A percentile compares a stretch with the other conserved stretches of the same genome.
Conservation (phyloP, 2,888 invertebrate species). For the Syrphus vitripennis region DNA sequence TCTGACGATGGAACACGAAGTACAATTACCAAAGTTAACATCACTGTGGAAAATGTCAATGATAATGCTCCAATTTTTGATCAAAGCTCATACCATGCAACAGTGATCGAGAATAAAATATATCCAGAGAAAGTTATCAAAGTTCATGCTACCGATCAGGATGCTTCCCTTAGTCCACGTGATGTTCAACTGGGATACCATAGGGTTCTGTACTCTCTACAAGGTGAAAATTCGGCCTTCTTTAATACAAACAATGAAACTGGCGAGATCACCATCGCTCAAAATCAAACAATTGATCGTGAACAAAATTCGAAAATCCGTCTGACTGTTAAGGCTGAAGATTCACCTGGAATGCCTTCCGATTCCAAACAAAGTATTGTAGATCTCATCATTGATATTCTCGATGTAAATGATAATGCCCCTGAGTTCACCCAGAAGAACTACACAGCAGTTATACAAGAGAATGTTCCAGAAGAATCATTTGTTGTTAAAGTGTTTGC, state of each 20-base stretch:
- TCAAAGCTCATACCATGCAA: constrained; percentile 86
- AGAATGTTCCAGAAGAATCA: constrained; percentile 86
- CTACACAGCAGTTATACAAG: constrained; percentile 88
- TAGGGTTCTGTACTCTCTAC: constrained; percentile 86
- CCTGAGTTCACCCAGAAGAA: constrained; percentile 85
- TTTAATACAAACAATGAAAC: constrained; percentile 87
- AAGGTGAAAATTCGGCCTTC: constrained; percentile 88
- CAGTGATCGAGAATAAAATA: constrained; percentile 86
- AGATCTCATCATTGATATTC: constrained; percentile 86
- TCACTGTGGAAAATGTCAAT: constrained; percentile 88
- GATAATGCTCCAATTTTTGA: constrained; percentile 89
- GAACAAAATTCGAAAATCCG: constrained; percentile 87
- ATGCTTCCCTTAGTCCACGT: constrained; percentile 84
- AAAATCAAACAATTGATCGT: constrained; percentile 87
- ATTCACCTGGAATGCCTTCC: constrained; percentile 87
- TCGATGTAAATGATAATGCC: constrained; percentile 91
- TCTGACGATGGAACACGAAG: constrained; percentile 81
- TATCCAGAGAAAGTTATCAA: constrained; percentile 86
- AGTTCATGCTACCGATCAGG: constrained; percentile 88
- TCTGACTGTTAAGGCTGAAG: constrained; percentile 88
- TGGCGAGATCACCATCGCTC: constrained; percentile 86
- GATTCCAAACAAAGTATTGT: constrained; percentile 86
- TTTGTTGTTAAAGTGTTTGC: constrained; percentile 87
- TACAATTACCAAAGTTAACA: constrained; percentile 86
- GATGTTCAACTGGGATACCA: constrained; percentile 85